phyloP scores from a whole-genome alignment of 2,797 vertebrate species.

The Bovichtus variegatus region DNA sequence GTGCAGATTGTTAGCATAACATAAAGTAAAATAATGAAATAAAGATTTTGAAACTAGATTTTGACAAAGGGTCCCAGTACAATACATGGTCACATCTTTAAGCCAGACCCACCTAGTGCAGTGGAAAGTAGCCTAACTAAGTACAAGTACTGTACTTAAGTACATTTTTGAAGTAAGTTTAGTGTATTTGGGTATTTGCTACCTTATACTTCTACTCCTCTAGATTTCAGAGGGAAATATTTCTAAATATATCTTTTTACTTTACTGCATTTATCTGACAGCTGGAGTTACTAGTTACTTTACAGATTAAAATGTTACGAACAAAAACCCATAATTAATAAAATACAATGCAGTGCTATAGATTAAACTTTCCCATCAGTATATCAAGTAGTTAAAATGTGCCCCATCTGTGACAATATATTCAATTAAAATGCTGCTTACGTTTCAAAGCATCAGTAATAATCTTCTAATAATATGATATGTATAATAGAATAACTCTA shows the following conservation, averaged over 20 bases:
- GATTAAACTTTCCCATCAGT: too few relatives aligned
- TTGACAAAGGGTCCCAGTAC: background rate
- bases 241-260: too few relatives aligned
- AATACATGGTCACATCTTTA: background rate
- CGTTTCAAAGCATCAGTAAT: background rate
- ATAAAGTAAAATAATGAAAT: background rate
- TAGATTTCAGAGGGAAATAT: too few relatives aligned
- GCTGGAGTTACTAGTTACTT: too few relatives aligned
- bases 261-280: background rate
- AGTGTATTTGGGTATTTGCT: background rate
- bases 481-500: too few relatives aligned
- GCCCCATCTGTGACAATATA: background rate
- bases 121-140: too few relatives aligned
- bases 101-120: background rate
- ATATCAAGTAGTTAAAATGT: background rate
- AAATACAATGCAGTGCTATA: too few relatives aligned
- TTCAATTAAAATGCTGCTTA: background rate
- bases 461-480: background rate
- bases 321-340: too few relatives aligned
- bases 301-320: too few relatives aligned
- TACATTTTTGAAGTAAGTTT: background rate
- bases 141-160: too few relatives aligned
- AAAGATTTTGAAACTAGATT: constrained; percentile 4
- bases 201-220: too few relatives aligned
- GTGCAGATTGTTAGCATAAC: background rate